A percentile compares a stretch with the other conserved stretches of the same genome.
phyloP scores from a whole-genome alignment of 2,113 vertebrate species.

The Erpornis zantholeuca region DNA sequence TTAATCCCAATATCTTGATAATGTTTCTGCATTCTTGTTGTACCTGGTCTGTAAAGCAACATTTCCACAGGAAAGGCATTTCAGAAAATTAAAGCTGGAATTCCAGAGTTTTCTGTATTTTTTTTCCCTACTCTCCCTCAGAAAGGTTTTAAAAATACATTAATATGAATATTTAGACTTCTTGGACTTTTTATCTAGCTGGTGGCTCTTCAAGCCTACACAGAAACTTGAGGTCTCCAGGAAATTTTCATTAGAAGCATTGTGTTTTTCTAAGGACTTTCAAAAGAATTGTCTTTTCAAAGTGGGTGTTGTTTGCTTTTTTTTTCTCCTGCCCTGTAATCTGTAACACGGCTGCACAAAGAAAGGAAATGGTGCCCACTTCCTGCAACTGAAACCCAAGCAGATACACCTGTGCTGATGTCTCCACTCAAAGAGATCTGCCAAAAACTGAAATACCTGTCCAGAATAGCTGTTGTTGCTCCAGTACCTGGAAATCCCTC shows the following conservation, averaged over 20 bases:
- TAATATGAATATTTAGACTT: not conserved
- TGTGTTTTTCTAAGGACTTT: not conserved
- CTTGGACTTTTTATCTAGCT: not conserved
- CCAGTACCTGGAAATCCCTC: not conserved
- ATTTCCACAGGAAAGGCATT: not conserved
- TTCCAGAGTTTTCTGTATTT: not conserved
- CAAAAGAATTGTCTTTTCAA: not conserved
- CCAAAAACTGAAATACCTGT: not conserved
- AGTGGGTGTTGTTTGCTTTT: accelerated
- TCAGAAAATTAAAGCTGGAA: not conserved
- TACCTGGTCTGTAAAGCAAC: not conserved
- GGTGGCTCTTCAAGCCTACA: not conserved
- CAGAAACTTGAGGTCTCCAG: not conserved
- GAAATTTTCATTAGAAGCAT: not conserved
- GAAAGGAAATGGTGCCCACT: not conserved
- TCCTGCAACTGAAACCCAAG: not conserved
- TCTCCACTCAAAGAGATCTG: not conserved
- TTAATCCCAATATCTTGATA: not conserved
- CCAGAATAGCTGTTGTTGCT: not conserved
- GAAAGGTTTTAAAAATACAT: not conserved
- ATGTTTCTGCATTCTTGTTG: accelerated
- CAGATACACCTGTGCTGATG: not conserved
- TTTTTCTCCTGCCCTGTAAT: not conserved
- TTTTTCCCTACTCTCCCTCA: not conserved
- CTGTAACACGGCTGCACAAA: not conserved